Conservation (phyloP, 2,797 vertebrate genomes). For the Alectoris magna region DNA sequence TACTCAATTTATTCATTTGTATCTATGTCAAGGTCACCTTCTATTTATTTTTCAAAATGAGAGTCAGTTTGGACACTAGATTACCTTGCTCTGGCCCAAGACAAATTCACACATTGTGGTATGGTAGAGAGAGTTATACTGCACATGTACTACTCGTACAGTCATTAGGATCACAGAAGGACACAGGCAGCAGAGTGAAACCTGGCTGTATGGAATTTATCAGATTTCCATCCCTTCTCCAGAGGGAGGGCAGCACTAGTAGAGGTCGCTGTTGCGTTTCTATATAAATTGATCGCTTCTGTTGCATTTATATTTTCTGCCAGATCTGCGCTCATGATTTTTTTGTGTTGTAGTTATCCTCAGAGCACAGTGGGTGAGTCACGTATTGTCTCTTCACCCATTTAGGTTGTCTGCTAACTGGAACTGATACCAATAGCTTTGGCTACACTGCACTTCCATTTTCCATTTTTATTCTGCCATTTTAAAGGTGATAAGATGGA, state of each 20-base stretch:
- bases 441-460: background rate
- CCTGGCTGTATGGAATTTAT: background rate
- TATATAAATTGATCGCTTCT: background rate
- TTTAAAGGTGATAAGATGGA: background rate
- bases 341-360: background rate
- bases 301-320: background rate
- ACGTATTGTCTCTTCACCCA: background rate
- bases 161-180: background rate
- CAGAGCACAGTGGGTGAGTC: background rate
- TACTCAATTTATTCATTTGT: background rate
- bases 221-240: background rate
- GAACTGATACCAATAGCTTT: background rate
- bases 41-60: background rate
- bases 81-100: background rate
- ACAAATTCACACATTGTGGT: accelerated
- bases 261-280: background rate
- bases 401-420: background rate
- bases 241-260: background rate
- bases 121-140: background rate
- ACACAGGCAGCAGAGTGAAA: background rate
- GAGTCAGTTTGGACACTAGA: background rate
- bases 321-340: accelerated
- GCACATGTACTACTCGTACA: accelerated
- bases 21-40: background rate
- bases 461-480: background rate